These are phyloP conservation scores for Argentina silus DNA, from an alignment of 2,797 vertebrate genomes.

Conservation along the genomic window DNA sequence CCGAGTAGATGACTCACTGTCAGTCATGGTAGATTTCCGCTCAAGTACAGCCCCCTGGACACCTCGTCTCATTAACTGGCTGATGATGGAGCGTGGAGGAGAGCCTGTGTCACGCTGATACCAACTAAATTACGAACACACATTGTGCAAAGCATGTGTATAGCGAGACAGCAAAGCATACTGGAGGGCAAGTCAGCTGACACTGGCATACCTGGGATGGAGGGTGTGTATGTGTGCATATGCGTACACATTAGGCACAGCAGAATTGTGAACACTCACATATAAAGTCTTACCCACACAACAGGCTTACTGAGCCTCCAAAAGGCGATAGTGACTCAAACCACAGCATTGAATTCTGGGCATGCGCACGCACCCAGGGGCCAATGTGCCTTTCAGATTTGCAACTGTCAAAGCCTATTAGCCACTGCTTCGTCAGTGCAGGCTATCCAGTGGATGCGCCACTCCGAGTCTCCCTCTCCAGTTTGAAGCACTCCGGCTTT, in stretches of 20 bases:
- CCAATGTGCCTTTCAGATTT: constrained; percentile 34
- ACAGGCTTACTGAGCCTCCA: not conserved
- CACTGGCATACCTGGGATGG: not conserved
- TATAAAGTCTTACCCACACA: not conserved
- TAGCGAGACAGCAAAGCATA: not conserved
- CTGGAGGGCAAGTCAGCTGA: not conserved
- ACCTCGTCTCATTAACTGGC: constrained; percentile 40
- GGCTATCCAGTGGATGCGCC: constrained; percentile 34
- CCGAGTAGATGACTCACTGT: constrained; percentile 30
- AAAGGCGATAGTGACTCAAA: not conserved
- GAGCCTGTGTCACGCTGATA: constrained; percentile 19
- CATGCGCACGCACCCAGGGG: constrained; percentile 1
- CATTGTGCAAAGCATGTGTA: too few relatives aligned
- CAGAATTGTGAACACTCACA: not conserved
- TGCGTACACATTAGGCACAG: not conserved
- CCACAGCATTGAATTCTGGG: not conserved
- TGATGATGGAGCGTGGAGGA: constrained; percentile 25
- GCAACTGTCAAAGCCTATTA: constrained; percentile 44
- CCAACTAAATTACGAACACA: not conserved
- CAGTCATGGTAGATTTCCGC: constrained; percentile 33
- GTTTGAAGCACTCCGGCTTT: constrained; percentile 39
- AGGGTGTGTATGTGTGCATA: constrained; percentile 5
- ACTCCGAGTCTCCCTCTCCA: constrained; percentile 18
- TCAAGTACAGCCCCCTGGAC: constrained; percentile 25
- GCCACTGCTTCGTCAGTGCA: constrained; percentile 41